Evolutionary conservation across 2,113 vertebrate genomes (phyloP).

Genomic region (Erythrocercus mccallii): DNA sequence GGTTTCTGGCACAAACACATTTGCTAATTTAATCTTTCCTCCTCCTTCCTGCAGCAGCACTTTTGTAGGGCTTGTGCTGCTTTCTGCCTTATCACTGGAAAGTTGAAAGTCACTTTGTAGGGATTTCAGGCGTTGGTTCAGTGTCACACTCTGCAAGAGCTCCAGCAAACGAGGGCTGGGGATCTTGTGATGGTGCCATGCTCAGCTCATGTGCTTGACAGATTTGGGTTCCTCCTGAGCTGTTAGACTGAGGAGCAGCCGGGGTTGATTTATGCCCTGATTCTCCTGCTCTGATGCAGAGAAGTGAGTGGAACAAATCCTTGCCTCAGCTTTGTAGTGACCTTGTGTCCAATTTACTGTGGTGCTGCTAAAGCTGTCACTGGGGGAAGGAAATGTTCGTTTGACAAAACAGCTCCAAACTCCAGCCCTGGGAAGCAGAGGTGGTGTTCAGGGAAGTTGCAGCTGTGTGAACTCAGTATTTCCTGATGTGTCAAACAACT

Average conservation of each 20-base stretch:
- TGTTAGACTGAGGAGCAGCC: background rate
- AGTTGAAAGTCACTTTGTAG: background rate
- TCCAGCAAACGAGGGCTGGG: background rate
- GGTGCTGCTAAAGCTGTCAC: background rate
- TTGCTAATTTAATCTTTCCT: background rate
- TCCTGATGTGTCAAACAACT: background rate
- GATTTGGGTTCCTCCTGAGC: background rate
- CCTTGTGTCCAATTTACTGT: accelerated
- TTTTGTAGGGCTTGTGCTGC: background rate
- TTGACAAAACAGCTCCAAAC: background rate
- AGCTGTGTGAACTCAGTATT: background rate
- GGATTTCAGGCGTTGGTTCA: background rate
- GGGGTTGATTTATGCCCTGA: background rate
- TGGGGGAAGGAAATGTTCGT: background rate
- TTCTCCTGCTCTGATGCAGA: background rate
- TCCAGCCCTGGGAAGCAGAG: background rate
- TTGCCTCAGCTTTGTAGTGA: background rate
- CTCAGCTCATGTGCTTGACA: background rate
- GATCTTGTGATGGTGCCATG: background rate
- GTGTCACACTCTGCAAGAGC: background rate
- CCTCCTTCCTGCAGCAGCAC: background rate
- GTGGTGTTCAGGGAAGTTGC: background rate
- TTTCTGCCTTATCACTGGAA: background rate
- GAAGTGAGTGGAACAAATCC: background rate
- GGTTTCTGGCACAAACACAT: background rate